Evolutionary conservation across 2,113 vertebrate species (phyloP).

Genomic region (Lathamus discolor): DNA sequence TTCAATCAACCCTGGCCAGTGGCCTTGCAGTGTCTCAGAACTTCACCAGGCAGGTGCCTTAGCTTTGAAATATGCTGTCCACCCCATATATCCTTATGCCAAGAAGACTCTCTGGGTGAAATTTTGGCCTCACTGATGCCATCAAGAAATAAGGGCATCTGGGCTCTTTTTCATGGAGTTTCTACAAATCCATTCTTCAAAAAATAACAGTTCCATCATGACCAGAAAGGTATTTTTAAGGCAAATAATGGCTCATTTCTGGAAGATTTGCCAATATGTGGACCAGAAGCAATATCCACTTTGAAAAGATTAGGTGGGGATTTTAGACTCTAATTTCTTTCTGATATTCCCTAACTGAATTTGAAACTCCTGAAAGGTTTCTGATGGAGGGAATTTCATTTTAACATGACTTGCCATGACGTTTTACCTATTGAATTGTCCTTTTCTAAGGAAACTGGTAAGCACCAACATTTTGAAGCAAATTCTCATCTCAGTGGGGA

Average conservation of each 20-base stretch:
- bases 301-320: background rate
- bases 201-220: background rate
- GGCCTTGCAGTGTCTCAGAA: background rate
- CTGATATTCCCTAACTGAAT: background rate
- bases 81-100: background rate
- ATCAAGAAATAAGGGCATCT: background rate
- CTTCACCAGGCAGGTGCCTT: background rate
- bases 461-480: background rate
- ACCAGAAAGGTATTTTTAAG: background rate
- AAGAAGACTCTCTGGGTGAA: background rate
- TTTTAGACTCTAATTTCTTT: conserved; percentile 21
- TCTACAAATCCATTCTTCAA: background rate
- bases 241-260: background rate
- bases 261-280: background rate
- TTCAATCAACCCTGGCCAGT: background rate
- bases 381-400: background rate
- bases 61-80: background rate
- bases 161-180: background rate
- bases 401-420: background rate
- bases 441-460: background rate
- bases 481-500: background rate
- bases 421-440: background rate
- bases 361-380: conserved; percentile 2
- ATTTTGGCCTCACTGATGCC: background rate
- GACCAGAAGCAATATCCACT: background rate